Conservation (phyloP, 2,888 invertebrate species). For the Tenthredo scrophulariae region DNA sequence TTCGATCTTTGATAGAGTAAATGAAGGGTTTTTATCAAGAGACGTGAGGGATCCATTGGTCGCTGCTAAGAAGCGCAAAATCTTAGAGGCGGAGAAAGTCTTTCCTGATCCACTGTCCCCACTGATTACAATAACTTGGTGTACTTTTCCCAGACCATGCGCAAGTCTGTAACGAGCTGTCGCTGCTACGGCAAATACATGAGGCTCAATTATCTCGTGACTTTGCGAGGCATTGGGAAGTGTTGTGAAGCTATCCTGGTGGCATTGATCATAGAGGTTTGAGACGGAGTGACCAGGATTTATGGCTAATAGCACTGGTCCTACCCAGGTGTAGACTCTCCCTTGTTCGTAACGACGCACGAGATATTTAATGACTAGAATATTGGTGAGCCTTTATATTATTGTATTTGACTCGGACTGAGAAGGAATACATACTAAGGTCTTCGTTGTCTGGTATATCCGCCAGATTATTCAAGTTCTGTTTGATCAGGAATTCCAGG, state of each 20-base stretch:
- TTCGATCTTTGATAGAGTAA: slow-evolving; percentile 70
- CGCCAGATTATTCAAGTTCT: slow-evolving; percentile 66
- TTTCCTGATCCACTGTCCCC: slow-evolving; percentile 79
- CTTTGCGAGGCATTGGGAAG: slow-evolving; percentile 55
- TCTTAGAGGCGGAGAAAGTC: slow-evolving; percentile 76
- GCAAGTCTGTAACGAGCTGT: slow-evolving; percentile 69
- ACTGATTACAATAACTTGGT: slow-evolving; percentile 76
- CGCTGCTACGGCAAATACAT: slow-evolving; percentile 71
- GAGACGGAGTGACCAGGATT: slow-evolving; percentile 71
- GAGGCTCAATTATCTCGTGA: slow-evolving; percentile 62
- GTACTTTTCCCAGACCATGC: slow-evolving; percentile 70
- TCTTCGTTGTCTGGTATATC: slow-evolving; percentile 65
- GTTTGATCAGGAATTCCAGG: slow-evolving; percentile 59
- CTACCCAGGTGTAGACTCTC: slow-evolving; percentile 77
- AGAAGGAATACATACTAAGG: slow-evolving; percentile 60
- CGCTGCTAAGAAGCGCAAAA: slow-evolving; percentile 73
- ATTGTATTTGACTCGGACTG: neutral
- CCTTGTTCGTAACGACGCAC: slow-evolving; percentile 69
- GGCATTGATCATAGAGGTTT: slow-evolving; percentile 61
- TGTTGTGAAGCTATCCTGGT: slow-evolving; percentile 55
- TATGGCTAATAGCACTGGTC: slow-evolving; percentile 74
- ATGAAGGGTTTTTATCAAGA: slow-evolving; percentile 57
- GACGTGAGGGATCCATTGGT: slow-evolving; percentile 57
- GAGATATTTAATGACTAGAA: slow-evolving; percentile 73
- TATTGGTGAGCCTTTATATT: neutral